Evolutionary conservation across 2,113 vertebrate genomes (phyloP).

Genomic region (Stigmatopora nigra): DNA sequence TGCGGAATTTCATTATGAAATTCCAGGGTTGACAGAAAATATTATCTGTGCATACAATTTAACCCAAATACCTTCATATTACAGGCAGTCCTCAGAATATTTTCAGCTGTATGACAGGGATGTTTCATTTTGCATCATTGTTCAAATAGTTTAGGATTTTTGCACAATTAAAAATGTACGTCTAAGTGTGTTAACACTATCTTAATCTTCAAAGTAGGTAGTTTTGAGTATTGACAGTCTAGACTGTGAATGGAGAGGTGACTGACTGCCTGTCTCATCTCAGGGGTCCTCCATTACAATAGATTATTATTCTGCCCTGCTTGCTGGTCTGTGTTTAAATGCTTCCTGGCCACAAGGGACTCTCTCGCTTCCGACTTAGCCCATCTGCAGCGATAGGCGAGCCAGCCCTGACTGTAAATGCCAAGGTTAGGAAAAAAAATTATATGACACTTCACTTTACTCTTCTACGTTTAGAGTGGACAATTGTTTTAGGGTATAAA

Average conservation of each 20-base stretch:
- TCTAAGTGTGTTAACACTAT: constrained; percentile 3
- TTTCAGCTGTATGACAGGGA: too few relatives aligned
- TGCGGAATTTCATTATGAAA: too few relatives aligned
- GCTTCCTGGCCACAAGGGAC: constrained; percentile 61
- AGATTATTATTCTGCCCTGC: constrained; percentile 64
- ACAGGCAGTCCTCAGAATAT: too few relatives aligned
- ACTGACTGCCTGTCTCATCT: constrained; percentile 39
- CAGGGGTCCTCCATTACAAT: constrained; percentile 51
- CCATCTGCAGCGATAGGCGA: constrained; percentile 54
- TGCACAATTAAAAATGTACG: not conserved
- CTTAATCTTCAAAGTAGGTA: constrained; percentile 20
- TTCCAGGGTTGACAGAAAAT: too few relatives aligned
- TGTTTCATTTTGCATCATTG: not conserved
- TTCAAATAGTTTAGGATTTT: not conserved
- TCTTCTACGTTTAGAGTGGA: not conserved
- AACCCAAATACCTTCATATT: too few relatives aligned
- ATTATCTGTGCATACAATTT: too few relatives aligned
- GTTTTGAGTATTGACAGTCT: constrained; percentile 15
- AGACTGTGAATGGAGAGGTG: constrained; percentile 45
- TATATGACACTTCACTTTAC: not conserved
- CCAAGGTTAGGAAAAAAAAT: constrained; percentile 44
- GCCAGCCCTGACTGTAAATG: constrained; percentile 60
- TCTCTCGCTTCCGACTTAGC: constrained; percentile 46
- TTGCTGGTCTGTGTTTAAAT: constrained; percentile 48
- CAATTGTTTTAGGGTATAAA: not conserved